Base-by-base conservation (phyloP, 2,888 invertebrate genomes). In the Heliconius sara region DNA sequence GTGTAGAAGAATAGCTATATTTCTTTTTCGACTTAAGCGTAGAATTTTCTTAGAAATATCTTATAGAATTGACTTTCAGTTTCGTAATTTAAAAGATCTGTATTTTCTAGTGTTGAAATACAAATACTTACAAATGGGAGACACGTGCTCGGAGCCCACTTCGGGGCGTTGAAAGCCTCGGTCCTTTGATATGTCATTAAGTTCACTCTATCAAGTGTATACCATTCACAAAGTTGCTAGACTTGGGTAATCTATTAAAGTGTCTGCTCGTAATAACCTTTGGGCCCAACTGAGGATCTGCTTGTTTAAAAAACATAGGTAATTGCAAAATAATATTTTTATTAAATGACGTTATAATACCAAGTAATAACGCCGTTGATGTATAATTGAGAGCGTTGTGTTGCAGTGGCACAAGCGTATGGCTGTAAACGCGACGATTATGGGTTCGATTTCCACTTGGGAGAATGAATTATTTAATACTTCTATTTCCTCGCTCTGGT, bases 171-270 rank as follows among this genome's bases (percentile, higher is more conserved):
- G 70, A 25, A 70, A 70, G 25, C 5, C 25, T 43, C 25, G 16
- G 70, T 70, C 25, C 70, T 70, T 70, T 70, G 70, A 70, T 70
- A 70, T 70, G 16, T 70, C 43, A 43, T 70, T 25, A 70, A 47
- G 70, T 47, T 43, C 67, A 30, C 30, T 67, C 67, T 67, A 67
- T 67, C 19, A 67, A 67, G 67, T 67, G 67, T 67, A 60, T 27
- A 67, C 67, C 30, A 34, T 34, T 34, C 16, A 22, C 4, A 6
- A 66, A 66, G 66, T 27, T n/a, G 19, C 22, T 47, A 25, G 52
- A 52, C 27, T 63, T 30, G 30, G 30, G 47, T 77, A 52, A 65
- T 71, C 63, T 43, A 22, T 52, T 52, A 52, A 52, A 52, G 52
- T 52, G 52, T 52, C 19, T 52, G 52, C 22, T 52, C 19, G 9